Conservation (phyloP, 1,140 invertebrate genomes). For the Magallana ariakensis region DNA sequence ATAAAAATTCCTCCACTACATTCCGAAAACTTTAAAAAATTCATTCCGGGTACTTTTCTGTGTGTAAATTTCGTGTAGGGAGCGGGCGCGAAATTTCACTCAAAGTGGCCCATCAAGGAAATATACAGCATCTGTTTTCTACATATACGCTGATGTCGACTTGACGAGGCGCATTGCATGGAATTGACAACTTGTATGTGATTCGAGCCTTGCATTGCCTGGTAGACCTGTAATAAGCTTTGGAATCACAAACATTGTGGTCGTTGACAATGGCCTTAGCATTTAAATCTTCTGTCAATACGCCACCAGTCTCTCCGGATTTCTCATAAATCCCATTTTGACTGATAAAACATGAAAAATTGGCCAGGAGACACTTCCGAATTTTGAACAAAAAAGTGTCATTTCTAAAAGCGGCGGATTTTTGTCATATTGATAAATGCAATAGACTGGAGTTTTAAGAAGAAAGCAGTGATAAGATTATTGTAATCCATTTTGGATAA, state of each 20-base stretch:
- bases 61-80: no score
- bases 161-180: not conserved
- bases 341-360: conserved; percentile 36
- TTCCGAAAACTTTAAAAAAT: not conserved
- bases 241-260: conserved; percentile 21
- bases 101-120: not conserved
- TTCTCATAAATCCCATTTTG: conserved; percentile 25
- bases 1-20: conserved; percentile 6
- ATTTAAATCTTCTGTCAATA: conserved; percentile 28
- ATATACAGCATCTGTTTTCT: not conserved
- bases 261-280: conserved; percentile 11
- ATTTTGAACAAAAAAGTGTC: not conserved
- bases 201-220: not conserved
- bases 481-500: not conserved
- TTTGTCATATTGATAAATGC: not conserved
- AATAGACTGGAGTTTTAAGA: not conserved
- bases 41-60: not conserved
- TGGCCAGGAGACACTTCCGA: not conserved
- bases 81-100: no score
- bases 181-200: conserved; percentile 11
- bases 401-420: not conserved
- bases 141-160: not conserved
- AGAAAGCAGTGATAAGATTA: not conserved
- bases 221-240: conserved; percentile 6
- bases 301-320: not conserved